Base-by-base conservation (phyloP, 2,888 invertebrate species). In the Ferdinandea cuprea region DNA sequence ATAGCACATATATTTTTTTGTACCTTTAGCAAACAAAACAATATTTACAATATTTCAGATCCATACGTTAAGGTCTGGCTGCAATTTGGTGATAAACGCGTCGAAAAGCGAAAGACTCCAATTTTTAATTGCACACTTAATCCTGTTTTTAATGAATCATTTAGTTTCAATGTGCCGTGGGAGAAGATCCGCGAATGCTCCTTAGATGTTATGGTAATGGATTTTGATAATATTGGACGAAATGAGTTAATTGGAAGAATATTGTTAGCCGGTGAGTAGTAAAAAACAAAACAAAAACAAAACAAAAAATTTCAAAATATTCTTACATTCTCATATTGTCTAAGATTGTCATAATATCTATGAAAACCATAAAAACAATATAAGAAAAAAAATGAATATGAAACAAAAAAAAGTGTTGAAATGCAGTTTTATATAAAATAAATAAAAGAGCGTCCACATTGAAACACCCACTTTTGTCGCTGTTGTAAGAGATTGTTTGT, bases 41-140 rank as follows among this genome's bases (percentile, higher is more conserved):
- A 42, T 71, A 50, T 74, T 73, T 85, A 65, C 48, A 74, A 84
- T 73, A 84, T 92, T 93, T 52, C 93, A 98, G 98, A 98, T 95
- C 98, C 98, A 0, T 98, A 98, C 92, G 98, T 98, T n/a, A 98
- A 98, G 91, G 96, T 98, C 11, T 98, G 98, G 98, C 94, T 98
- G 50, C 97, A 97, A 88, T 97, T 98, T 88, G 98, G 97, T 37
- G 97, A 97, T 89, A 97, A 98, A 88, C 94, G 97, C 87, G 96
- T 98, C 87, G 98, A 98, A 92, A 98, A 98, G 89, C 95, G 97
- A 91, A 98, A 98, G 93, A 98, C 98, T 65, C 97, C 97, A 83
- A 96, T 97, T 89, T 97, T 96, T 91, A 97, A 96, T 89, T 97
- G 97, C 92, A 98, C 97, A 63, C 92, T 98, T 87, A 98, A 98